Conservation (phyloP, 2,113 vertebrate genomes). For the Neoarius graeffei region DNA sequence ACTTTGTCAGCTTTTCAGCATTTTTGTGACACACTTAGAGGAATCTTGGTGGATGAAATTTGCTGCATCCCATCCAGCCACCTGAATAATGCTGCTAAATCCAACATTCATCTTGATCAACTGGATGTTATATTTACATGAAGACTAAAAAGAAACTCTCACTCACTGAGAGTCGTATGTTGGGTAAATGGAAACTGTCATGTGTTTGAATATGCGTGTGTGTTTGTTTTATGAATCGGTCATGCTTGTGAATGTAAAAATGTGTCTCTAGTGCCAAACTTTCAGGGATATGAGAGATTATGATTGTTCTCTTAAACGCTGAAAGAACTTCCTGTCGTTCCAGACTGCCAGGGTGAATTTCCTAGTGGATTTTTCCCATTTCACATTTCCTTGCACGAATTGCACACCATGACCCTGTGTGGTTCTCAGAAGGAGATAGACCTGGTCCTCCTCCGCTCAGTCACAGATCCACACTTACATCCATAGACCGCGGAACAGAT, state of each 20-base stretch:
- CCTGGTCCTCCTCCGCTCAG: neutral
- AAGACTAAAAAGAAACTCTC: neutral
- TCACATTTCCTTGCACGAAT: neutral
- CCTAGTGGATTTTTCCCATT: neutral
- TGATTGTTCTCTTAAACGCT: neutral
- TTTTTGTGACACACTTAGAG: neutral
- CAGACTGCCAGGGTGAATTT: neutral
- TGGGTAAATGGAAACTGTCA: too few relatives aligned
- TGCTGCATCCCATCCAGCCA: neutral
- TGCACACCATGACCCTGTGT: too few relatives aligned
- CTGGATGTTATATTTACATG: slow-evolving; percentile 15
- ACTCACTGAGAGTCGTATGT: neutral
- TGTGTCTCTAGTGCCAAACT: slow-evolving; percentile 16
- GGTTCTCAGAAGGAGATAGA: neutral
- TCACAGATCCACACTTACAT: neutral
- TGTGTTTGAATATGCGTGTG: neutral
- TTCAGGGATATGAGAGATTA: slow-evolving; percentile 22
- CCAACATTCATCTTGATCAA: neutral
- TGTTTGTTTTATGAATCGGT: neutral
- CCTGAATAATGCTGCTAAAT: slow-evolving; percentile 19
- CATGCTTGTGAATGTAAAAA: neutral
- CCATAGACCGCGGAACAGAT: neutral
- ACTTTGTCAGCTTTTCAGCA: neutral
- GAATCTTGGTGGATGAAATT: neutral
- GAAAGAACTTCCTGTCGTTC: neutral